Percentiles rank a stretch among this genome's conserved stretches.
phyloP scores from a whole-genome alignment of 2,797 vertebrate genomes.

The Spatula versicolor region DNA sequence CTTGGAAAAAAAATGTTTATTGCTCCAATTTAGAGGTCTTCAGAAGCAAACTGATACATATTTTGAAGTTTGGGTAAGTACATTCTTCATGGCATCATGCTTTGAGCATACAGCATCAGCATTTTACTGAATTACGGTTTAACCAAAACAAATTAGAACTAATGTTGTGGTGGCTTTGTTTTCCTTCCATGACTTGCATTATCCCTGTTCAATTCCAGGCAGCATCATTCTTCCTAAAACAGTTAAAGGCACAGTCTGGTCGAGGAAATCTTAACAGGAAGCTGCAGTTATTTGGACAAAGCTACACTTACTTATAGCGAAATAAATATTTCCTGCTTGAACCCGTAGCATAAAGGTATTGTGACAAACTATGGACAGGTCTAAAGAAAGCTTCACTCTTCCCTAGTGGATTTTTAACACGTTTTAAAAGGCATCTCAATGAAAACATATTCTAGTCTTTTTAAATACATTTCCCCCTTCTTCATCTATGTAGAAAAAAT shows the following conservation, averaged over 20 bases:
- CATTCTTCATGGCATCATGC: not conserved
- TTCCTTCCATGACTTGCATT: not conserved
- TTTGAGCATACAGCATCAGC: not conserved
- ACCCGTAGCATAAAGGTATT: not conserved
- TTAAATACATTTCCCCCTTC: not conserved
- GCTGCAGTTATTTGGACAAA: slow-evolving; percentile 19
- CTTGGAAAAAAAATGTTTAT: not conserved
- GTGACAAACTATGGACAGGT: slow-evolving; percentile 7
- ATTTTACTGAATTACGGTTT: not conserved
- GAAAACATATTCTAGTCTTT: not conserved
- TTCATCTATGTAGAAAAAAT: not conserved
- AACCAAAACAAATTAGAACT: slow-evolving; percentile 37
- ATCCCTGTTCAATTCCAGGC: not conserved
- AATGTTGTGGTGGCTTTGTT: not conserved
- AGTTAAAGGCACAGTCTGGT: slow-evolving; percentile 8
- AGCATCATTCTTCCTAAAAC: slow-evolving; percentile 10
- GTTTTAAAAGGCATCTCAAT: not conserved
- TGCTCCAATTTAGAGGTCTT: not conserved
- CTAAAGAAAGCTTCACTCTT: not conserved
- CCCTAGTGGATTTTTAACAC: not conserved
- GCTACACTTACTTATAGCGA: slow-evolving; percentile 5
- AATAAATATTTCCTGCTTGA: slow-evolving; percentile 52
- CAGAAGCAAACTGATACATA: not conserved
- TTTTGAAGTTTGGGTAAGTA: not conserved
- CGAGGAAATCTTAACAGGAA: slow-evolving; percentile 30